Evolutionary conservation across 1,140 invertebrate species (phyloP).

Genomic region (Globodera ellingtonae): DNA sequence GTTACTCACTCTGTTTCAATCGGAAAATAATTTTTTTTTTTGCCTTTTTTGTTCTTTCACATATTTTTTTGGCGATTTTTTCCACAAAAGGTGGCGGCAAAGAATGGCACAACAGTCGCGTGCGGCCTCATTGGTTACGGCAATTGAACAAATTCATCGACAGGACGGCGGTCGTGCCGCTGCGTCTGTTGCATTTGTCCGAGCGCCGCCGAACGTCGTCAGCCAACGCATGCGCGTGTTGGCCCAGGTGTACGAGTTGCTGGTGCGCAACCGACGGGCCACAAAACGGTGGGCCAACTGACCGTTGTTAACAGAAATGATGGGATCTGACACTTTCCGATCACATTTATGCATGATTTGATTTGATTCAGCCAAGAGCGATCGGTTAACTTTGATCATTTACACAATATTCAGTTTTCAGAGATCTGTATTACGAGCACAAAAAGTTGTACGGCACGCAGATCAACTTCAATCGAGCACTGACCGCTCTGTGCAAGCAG

Average conservation of each 20-base stretch:
- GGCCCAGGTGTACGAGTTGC: constrained; percentile 25
- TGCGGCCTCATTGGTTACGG: not conserved
- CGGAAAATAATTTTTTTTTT: not conserved
- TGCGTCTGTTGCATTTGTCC: not conserved
- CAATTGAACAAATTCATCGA: not conserved
- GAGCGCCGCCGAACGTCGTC: not conserved
- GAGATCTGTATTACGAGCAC: constrained; percentile 49
- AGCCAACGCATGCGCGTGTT: constrained; percentile 6
- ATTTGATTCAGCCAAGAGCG: too few species aligned
- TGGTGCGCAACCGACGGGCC: constrained; percentile 16
- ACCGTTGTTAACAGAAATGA: too few species aligned
- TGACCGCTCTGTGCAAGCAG: constrained; percentile 42
- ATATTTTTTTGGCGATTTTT: not conserved
- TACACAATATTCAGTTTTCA: not conserved
- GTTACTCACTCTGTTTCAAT: not conserved
- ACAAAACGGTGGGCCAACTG: constrained; percentile 10
- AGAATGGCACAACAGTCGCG: not conserved
- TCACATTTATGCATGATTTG: too few species aligned
- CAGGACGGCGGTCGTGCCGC: not conserved
- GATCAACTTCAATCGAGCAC: constrained; percentile 33
- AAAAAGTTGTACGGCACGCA: constrained; percentile 41
- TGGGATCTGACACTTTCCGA: too few species aligned
- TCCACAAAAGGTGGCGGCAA: not conserved
- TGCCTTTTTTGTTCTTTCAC: not conserved
- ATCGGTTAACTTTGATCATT: too few species aligned